phyloP scores from a whole-genome alignment of 2,888 invertebrate species.

The Sinhomidia bicolor region DNA sequence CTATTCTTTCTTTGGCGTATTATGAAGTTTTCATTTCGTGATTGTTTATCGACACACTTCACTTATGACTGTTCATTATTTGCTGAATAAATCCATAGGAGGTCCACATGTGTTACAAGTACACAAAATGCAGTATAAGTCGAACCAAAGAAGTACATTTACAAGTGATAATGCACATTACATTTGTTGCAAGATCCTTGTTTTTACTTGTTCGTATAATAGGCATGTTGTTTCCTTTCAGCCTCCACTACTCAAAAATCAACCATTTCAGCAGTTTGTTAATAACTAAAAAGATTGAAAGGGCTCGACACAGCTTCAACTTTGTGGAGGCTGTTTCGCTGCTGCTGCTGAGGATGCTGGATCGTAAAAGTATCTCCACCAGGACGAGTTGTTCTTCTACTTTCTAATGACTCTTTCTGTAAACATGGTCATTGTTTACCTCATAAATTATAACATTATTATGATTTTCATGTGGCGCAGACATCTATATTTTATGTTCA shows the following conservation, averaged over 20 bases:
- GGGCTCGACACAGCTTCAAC: background rate
- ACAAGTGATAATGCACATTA: constrained; percentile 1
- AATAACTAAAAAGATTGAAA: background rate
- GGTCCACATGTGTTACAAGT: constrained; percentile 38
- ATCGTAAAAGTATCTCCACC: constrained; percentile 14
- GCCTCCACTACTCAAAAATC: background rate
- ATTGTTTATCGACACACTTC: constrained; percentile 30
- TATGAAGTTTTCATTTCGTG: constrained; percentile 11
- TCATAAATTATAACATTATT: constrained; percentile 72
- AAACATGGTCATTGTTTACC: constrained; percentile 74
- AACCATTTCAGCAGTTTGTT: constrained; percentile 19
- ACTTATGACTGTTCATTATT: constrained; percentile 59
- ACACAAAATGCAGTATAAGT: constrained; percentile 1
- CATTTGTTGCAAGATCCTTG: background rate
- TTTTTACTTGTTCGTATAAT: background rate
- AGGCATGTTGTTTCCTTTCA: constrained; percentile 34
- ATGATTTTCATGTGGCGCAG: constrained; percentile 75
- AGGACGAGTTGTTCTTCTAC: constrained; percentile 4
- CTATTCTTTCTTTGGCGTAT: background rate
- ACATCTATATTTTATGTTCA: constrained; percentile 73
- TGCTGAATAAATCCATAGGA: constrained; percentile 67
- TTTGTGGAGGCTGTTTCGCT: too few species aligned
- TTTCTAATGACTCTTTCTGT: constrained; percentile 66
- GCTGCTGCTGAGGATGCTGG: background rate
- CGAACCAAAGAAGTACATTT: background rate